A percentile compares a stretch with the other conserved stretches of the same genome.
Conservation (phyloP, 1,140 invertebrate genomes). For the Camponotus floridanus region DNA sequence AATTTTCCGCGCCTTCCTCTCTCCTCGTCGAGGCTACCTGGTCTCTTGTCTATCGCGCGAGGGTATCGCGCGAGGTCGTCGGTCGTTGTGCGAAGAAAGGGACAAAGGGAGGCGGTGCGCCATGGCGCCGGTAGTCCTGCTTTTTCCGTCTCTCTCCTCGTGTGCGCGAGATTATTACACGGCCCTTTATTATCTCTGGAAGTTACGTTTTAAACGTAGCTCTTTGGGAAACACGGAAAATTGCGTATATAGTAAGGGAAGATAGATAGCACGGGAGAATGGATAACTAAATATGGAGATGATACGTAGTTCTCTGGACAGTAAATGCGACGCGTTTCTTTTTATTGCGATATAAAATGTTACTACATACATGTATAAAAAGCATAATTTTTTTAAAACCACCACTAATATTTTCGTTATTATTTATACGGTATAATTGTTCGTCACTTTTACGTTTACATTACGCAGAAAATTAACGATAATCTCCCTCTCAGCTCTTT, state of each 20-base stretch:
- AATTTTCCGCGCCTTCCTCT: conserved; percentile 10
- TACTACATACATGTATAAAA: not conserved
- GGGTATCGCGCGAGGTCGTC: conserved; percentile 69
- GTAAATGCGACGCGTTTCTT: conserved; percentile 9
- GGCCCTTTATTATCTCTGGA: conserved; percentile 44
- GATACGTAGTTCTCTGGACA: not conserved
- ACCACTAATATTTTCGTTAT: not conserved
- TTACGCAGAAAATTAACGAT: conserved; percentile 15
- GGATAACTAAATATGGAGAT: not conserved
- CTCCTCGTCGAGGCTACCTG: not conserved
- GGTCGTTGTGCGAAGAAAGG: conserved; percentile 64
- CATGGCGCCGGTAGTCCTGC: conserved; percentile 45
- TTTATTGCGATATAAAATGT: not conserved
- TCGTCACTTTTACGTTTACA: not conserved
- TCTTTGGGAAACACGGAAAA: conserved; percentile 30
- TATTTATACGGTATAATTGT: not conserved
- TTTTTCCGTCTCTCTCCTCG: conserved; percentile 39
- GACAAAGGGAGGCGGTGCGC: conserved; percentile 66
- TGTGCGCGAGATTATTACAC: not conserved
- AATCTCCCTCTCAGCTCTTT: not conserved
- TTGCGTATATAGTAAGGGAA: not conserved
- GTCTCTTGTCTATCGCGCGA: conserved; percentile 5
- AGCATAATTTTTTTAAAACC: not conserved
- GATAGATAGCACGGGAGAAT: not conserved
- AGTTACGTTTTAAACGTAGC: conserved; percentile 10